phyloP scores from a whole-genome alignment of 1,140 invertebrate species.

The Trichonephila inaurata region DNA sequence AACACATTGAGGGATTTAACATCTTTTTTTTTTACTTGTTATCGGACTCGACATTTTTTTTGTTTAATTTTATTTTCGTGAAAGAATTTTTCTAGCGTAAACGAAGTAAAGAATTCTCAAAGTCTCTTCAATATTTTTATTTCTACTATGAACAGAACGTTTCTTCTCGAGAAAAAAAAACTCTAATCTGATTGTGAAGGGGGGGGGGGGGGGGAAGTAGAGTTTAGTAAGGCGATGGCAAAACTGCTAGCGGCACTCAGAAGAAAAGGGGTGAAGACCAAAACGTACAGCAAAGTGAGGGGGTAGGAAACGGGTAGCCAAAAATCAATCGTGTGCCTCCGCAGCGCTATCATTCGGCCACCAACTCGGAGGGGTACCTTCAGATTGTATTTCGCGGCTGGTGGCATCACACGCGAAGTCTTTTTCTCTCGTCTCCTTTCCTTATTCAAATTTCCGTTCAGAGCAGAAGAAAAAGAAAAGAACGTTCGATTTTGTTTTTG shows the following conservation, averaged over 20 bases:
- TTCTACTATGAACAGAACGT: constrained; percentile 26
- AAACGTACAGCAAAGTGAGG: background rate
- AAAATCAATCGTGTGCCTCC: constrained; percentile 52
- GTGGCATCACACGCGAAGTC: constrained; percentile 47
- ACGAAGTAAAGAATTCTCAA: constrained; percentile 14
- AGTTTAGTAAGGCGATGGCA: background rate
- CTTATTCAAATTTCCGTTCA: constrained; percentile 19
- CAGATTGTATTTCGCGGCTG: constrained; percentile 45
- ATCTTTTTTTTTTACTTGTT: background rate
- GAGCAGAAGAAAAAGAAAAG: constrained; percentile 9
- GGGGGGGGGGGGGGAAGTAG: background rate
- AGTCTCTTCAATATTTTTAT: constrained; percentile 45
- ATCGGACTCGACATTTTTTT: background rate
- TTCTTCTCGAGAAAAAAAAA: constrained; percentile 7
- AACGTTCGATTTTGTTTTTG: constrained; percentile 17
- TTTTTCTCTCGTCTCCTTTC: background rate
- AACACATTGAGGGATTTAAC: constrained; percentile 2
- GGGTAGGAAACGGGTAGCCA: constrained; percentile 42
- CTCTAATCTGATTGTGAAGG: constrained; percentile 25
- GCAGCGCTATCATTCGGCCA: constrained; percentile 49
- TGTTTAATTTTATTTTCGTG: background rate
- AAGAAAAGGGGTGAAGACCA: constrained; percentile 30
- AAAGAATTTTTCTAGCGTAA: background rate
- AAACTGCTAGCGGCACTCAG: constrained; percentile 12
- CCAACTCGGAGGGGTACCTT: background rate